These are phyloP conservation scores for Unio pictorum DNA, from an alignment of 2,888 invertebrate species.

Conservation along the genomic window DNA sequence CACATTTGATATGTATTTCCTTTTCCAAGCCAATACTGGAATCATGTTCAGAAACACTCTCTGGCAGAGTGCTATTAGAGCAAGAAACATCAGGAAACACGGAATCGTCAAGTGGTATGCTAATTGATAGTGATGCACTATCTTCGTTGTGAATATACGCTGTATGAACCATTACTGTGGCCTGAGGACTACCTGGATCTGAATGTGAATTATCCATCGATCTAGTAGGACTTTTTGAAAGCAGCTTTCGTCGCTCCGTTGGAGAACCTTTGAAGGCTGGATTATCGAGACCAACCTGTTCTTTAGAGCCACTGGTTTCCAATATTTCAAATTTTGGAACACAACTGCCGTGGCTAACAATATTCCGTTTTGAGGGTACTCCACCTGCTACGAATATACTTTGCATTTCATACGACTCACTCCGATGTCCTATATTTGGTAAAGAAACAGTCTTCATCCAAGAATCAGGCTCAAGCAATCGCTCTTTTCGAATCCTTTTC, in stretches of 20 bases:
- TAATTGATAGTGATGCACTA: not conserved
- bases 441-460: constrained; percentile 55
- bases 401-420: constrained; percentile 19
- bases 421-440: constrained; percentile 50
- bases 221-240: too few species aligned
- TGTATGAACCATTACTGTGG: constrained; percentile 34
- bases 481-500: constrained; percentile 23
- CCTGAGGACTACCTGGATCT: too few species aligned
- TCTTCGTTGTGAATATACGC: constrained; percentile 24
- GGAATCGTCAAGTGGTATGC: too few species aligned
- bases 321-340: constrained; percentile 15
- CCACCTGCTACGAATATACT: constrained; percentile 11
- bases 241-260: constrained; percentile 13
- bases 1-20: constrained; percentile 5
- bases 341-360: constrained; percentile 13
- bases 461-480: constrained; percentile 27
- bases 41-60: constrained; percentile 1
- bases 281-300: constrained; percentile 42
- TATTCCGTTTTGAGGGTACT: constrained; percentile 5
- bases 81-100: too few species aligned
- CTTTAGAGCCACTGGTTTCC: constrained; percentile 1
- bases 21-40: constrained; percentile 11
- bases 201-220: too few species aligned
- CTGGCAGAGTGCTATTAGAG: too few species aligned
- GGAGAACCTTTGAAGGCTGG: constrained; percentile 43